Base-by-base conservation (phyloP, 2,113 vertebrate genomes). In the Macroglossus sobrinus region DNA sequence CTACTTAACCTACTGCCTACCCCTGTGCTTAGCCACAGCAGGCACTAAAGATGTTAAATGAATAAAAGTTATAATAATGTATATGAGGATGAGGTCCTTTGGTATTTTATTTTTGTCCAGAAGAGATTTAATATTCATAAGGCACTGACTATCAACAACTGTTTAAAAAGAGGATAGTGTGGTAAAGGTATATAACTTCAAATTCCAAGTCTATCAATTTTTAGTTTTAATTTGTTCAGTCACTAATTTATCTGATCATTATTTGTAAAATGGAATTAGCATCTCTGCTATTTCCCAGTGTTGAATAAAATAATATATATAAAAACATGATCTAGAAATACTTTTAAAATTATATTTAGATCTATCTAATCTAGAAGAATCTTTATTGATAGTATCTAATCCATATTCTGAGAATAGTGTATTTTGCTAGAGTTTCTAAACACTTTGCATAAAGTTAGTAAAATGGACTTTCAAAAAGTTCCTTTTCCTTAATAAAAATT, bases 401-500 rank as follows among this genome's bases (percentile, higher is more conserved):
- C 2, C 12, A 89, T 89, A 82, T 79, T 90, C 43, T 95, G 66
- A 96, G 61, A 93, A 91, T 90, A 90, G 61, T 21, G 5, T 61
- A 89, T 30, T 87, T 82, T 74, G 35, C 57, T 87, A 57, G 35
- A 61, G 50, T 92, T 94, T 92, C 55, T 50, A 96, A 86, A 72
- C 19, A 84, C 8, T 85, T 93, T 93, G 45, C 69, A 76, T 24
- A 69, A 59, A 89, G n/a, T 68, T 68, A n/a, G 50, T 79, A 92
- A 87, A 94, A 75, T 71, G 24, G 4, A 94, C 74, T 94, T 87
- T 90, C 9, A 81, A 88, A 94, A 88, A 66, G 19, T 69, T 26
- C 15, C 66, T 84, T 96, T 93, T 30, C 40, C 22, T 97, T 90
- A 95, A 92, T 85, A 94, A 95, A 91, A 97, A 96, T 89, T 59